phyloP scores from a whole-genome alignment of 2,888 invertebrate species.

The Tetanocera ferruginea region DNA sequence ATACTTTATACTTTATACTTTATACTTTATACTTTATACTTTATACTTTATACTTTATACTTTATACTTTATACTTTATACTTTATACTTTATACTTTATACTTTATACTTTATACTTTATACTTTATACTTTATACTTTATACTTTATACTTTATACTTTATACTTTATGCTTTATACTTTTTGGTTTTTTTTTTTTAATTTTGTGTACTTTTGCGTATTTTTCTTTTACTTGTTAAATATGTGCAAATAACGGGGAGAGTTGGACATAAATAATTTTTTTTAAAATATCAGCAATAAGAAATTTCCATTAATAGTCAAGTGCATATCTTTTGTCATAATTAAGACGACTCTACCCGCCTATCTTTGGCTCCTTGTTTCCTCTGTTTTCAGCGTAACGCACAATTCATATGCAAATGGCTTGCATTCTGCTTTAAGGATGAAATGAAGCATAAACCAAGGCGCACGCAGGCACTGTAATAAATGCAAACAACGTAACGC shows the following conservation, averaged over 20 bases:
- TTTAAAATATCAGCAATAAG: too few species aligned
- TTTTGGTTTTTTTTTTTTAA: too few species aligned
- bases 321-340: constrained; percentile 22
- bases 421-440: not conserved
- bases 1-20: too few species aligned
- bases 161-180: too few species aligned
- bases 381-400: not conserved
- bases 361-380: not conserved
- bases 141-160: too few species aligned
- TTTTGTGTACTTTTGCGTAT: not conserved
- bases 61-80: too few species aligned
- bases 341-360: not conserved
- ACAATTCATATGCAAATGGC: constrained; percentile 23
- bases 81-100: too few species aligned
- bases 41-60: too few species aligned
- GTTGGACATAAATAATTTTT: too few species aligned
- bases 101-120: too few species aligned
- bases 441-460: constrained; percentile 5
- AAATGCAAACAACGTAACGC: not conserved
- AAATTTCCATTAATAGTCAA: constrained; percentile 9
- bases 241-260: not conserved
- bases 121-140: too few species aligned
- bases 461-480: not conserved
- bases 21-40: too few species aligned
- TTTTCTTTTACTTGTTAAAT: not conserved